phyloP scores from a whole-genome alignment of 2,113 vertebrate species.

The Petrocephalus zakoni region DNA sequence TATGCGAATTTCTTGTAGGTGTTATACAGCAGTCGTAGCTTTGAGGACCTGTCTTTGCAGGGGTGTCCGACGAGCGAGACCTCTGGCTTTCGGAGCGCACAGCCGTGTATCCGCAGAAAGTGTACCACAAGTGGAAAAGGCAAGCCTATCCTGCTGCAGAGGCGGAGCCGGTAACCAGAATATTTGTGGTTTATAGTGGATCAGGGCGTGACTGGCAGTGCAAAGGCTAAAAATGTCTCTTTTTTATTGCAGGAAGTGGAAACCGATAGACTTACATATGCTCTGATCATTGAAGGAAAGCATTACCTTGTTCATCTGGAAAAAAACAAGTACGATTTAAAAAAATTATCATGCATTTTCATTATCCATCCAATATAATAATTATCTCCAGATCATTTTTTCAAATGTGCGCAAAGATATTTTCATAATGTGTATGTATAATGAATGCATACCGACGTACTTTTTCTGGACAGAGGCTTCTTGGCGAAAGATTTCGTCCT shows the following conservation, averaged over 20 bases:
- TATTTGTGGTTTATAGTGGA: background rate
- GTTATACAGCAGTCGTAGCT: background rate
- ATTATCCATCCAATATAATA: background rate
- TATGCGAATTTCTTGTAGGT: background rate
- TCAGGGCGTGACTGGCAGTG: background rate
- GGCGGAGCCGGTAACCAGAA: constrained; percentile 33
- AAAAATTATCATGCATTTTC: background rate
- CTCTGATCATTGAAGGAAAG: constrained; percentile 47
- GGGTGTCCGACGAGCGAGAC: constrained; percentile 14
- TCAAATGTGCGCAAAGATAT: background rate
- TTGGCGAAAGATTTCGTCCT: constrained; percentile 54
- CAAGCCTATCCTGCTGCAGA: constrained; percentile 20
- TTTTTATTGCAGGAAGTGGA: constrained; percentile 29
- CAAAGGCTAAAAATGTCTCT: background rate
- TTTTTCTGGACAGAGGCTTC: constrained; percentile 51
- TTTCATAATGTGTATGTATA: background rate
- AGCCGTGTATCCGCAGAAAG: constrained; percentile 49
- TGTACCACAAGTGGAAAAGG: constrained; percentile 42
- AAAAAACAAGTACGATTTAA: constrained; percentile 52
- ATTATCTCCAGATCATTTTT: background rate
- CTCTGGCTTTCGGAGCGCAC: constrained; percentile 43
- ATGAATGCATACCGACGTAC: background rate
- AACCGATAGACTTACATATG: constrained; percentile 47
- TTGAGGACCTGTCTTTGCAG: constrained; percentile 30
- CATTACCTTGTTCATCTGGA: constrained; percentile 47